Conservation (phyloP, 2,888 invertebrate genomes). For the Caenorhabditis sp. region DNA sequence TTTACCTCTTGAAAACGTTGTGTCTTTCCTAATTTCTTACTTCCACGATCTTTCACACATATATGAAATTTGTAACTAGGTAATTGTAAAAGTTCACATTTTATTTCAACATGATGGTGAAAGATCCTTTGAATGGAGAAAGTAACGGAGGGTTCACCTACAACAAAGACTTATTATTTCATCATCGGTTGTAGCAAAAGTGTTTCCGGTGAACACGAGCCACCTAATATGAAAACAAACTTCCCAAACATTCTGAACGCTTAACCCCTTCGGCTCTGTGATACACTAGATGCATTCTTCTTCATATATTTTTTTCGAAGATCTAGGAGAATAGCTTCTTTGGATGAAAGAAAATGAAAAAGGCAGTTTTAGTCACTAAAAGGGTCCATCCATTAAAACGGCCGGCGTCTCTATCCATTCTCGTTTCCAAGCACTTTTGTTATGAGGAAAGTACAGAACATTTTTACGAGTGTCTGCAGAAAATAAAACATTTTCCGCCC, state of each 20-base stretch:
- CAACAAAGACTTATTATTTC: conserved; percentile 61
- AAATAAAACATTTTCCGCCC: conserved; percentile 41
- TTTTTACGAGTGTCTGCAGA: conserved; percentile 38
- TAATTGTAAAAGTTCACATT: conserved; percentile 25
- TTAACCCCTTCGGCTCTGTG: conserved; percentile 15
- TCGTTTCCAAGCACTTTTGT: conserved; percentile 48
- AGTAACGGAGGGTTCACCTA: conserved; percentile 25
- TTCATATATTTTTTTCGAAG: conserved; percentile 16
- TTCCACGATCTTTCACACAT: conserved; percentile 39
- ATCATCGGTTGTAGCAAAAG: conserved; percentile 62
- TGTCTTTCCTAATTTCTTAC: conserved; percentile 41
- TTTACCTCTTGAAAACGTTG: conserved; percentile 38
- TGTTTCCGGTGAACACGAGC: conserved; percentile 63
- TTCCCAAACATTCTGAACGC: conserved; percentile 52
- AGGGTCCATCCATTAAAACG: conserved; percentile 30
- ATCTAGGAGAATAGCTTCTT: background rate
- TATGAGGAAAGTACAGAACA: conserved; percentile 38
- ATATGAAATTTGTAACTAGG: conserved; percentile 10
- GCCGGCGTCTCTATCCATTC: conserved; percentile 10
- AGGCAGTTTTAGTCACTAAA: conserved; percentile 24
- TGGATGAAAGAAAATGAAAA: conserved; percentile 34
- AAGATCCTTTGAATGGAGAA: background rate
- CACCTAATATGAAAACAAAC: conserved; percentile 63
- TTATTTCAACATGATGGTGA: background rate
- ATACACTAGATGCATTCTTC: conserved; percentile 36